Evolutionary conservation across 2,797 vertebrate genomes (phyloP), one percentile per base, ranked within the genome.

Genomic region (Euthynnus affinis): DNA sequence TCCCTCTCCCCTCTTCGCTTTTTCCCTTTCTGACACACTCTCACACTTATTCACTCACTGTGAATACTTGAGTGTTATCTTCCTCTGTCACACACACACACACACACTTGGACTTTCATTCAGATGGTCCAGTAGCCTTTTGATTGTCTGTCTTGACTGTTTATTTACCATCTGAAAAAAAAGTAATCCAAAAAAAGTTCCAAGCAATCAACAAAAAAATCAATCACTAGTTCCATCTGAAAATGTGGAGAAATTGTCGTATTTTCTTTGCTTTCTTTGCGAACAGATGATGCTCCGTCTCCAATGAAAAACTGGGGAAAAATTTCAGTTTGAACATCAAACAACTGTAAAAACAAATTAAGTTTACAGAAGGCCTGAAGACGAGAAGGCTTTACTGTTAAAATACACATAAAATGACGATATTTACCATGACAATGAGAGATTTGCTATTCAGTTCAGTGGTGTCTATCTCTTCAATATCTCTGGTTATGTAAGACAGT

Each of bases 41-140:
- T 40, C 32, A 62, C 29, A 18, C 27, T 53, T 61, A 27, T 56
- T 79, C 61, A 20, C 52, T 64, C 20, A 17, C 20, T 55, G 61
- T 48, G 15, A 48, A 48, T 18, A 48, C 42, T 34, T 13, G 62
- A 40, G 12, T 61, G 44, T 58, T 29, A 62, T 74, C 34, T 68
- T 15, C 10, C 22, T 75, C 55, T 46, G 0, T 17, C 49, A 27
- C 53, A 62, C 55, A 18, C 44, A 32, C 56, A 52, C 49, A 48
- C 44, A 48, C 44, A 48, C 46, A 20, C 46, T 49, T n/a, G 6
- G 17, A 20, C 7, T 8, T 49, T 49, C 46, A 49, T 49, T 49
- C 18, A 49, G 18, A 49, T 49, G 9, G 2, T 2, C 48, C 29
- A 23, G 20, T 13, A 17, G 23, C 25, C 62, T 49, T 49, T 49